Base-by-base conservation (phyloP, 2,797 vertebrate genomes). In the Pelobates cultripes region DNA sequence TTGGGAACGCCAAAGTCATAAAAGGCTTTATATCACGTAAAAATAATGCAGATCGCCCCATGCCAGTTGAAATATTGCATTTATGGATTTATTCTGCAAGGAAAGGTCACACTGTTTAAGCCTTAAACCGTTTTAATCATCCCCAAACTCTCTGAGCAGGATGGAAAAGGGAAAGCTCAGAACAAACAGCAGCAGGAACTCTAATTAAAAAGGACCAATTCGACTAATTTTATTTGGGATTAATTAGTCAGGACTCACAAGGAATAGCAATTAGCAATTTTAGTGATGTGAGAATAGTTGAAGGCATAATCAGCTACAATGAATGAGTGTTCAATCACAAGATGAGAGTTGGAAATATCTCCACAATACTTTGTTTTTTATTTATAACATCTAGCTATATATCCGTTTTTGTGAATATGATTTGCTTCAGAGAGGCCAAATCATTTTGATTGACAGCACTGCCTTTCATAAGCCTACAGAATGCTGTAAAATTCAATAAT, bases 181-280 rank as follows among this genome's bases (percentile, higher is more conserved):
- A 94, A 92, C 90, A 91, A 92, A 92, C 92, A 96, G 95, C 95
- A 95, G 94, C 95, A 93, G 94, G 96, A 95, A 95, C 94, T 95
- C 94, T 94, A 94, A 94, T 96, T 97, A 97, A 95, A 94, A 96
- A 94, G 91, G 91, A 91, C 95, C 95, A 95, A 95, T 96, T 95
- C 94, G 93, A 93, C 92, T 94, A 93, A 94, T 95, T 96, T 96
- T 95, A 96, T 96, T 96, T 95, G 94, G 94, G 89, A 90, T 95
- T 93, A 95, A 97, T 97, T 97, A 97, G 94, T 93, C 95, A 94
- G 93, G 95, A 96, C 94, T 95, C 94, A 94, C 93, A 93, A 94
- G 92, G 95, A 96, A 97, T 96, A 95, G 95, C 95, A 96, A 98
- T 97, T 95, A 95, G 95, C 95, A 95, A 96, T 96, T 97, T 95